Evolutionary conservation across 2,888 invertebrate genomes (phyloP), one percentile per base, ranked within the genome.

Genomic region (Tachina fera): DNA sequence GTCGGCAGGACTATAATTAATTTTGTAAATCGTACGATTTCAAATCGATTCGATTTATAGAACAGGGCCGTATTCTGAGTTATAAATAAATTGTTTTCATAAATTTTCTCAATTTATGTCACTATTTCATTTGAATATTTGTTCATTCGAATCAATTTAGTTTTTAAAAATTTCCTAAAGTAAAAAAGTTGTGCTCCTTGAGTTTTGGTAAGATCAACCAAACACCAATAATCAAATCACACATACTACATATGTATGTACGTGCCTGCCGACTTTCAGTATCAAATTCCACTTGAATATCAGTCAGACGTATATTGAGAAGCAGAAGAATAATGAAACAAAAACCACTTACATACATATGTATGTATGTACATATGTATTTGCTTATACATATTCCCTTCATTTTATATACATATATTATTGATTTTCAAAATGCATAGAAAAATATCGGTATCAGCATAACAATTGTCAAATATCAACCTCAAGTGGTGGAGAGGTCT

Each of bases 171-270:
- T 60, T 9, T 41, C 16, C 41, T 39, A 9, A n/a, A 39, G 41
- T 39, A 41, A 47, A 49, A 22, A 47, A 58, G 49, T 56, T 63
- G 43, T 68, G 22, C 19, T 68, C 31, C 72, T 45, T 45, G 58
- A 11, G 39, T 22, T 65, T 22, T 22, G 13, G 11, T 31, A 67
- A 67, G 19, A 2, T 67, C 39, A 67, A 61, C 78, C 31, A 84
- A 31, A 31, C 31, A 47, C 76, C 76, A 80, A 79, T 80, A 76
- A 80, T 86, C 83, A 79, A 4, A 63, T 86, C 79, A 72, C 79
- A 86, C 86, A 77, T 83, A 83, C 72, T 80, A 79, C 71, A 49
- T n/a, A n/a, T n/a, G n/a, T n/a, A n/a, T n/a, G n/a, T n/a, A n/a
- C n/a, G n/a, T n/a, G n/a, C n/a, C n/a, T 68, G 63, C 86, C 83